Evolutionary conservation across 2,888 invertebrate genomes (phyloP).

Genomic region (Congeria kusceri): DNA sequence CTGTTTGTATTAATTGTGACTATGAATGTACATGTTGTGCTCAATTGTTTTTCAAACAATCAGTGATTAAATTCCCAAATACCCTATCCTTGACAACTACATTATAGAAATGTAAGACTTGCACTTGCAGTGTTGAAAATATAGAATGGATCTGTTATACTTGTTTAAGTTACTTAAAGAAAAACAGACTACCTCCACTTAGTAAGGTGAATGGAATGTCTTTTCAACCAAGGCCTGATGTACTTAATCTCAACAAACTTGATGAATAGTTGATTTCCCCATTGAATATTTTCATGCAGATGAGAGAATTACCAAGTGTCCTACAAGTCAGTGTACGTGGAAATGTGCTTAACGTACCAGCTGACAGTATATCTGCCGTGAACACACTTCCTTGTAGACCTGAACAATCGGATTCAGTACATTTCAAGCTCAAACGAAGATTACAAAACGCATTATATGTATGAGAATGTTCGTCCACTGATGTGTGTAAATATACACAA

Average conservation of each 20-base stretch:
- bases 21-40: slow-evolving; percentile 41
- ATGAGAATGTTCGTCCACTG: no score
- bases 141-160: slow-evolving; percentile 43
- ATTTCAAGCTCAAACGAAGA: no score
- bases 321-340: no score
- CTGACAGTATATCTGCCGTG: no score
- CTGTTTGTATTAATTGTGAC: slow-evolving; percentile 6
- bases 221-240: slow-evolving; percentile 37
- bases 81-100: neutral
- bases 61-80: slow-evolving; percentile 6
- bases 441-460: no score
- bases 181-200: slow-evolving; percentile 35
- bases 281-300: slow-evolving; percentile 34
- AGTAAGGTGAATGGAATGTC: slow-evolving; percentile 12
- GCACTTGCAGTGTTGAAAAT: slow-evolving; percentile 15
- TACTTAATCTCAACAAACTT: slow-evolving; percentile 18
- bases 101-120: slow-evolving; percentile 10
- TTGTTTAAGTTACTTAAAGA: slow-evolving; percentile 21
- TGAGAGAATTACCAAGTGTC: no score
- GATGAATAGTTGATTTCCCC: slow-evolving; percentile 48
- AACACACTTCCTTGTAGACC: no score
- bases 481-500: no score
- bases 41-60: slow-evolving; percentile 39
- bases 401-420: no score
- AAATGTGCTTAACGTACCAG: no score